Evolutionary conservation across 2,888 invertebrate species (phyloP).

Genomic region (Zele albiditarsus): DNA sequence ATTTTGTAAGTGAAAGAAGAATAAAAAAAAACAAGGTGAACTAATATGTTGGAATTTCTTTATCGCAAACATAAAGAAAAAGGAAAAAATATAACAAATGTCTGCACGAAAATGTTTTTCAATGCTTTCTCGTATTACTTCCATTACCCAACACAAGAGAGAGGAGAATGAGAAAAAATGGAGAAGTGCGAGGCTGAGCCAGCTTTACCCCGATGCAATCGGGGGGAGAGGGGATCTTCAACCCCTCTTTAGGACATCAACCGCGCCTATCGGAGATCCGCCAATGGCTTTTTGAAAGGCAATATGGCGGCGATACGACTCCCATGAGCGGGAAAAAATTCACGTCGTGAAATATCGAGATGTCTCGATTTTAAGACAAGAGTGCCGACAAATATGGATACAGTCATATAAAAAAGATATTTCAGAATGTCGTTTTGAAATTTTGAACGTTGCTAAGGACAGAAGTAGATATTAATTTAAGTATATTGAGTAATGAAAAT

Average conservation of each 20-base stretch:
- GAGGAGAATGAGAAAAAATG: not conserved
- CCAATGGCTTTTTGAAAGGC: slow-evolving; percentile 27
- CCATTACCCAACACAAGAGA: not conserved
- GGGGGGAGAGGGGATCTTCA: not conserved
- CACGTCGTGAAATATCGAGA: not conserved
- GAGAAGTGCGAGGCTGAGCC: not conserved
- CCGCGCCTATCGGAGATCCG: slow-evolving; percentile 19
- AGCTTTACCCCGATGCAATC: slow-evolving; percentile 18
- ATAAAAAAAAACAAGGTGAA: not conserved
- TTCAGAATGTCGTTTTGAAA: not conserved
- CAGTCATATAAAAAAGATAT: not conserved
- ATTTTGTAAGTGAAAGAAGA: not conserved
- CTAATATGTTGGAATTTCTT: slow-evolving; percentile 13
- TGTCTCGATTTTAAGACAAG: slow-evolving; percentile 2
- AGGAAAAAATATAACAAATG: not conserved
- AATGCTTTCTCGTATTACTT: slow-evolving; percentile 27
- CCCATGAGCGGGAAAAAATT: slow-evolving; percentile 26
- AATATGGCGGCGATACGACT: slow-evolving; percentile 25
- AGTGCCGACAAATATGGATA: not conserved
- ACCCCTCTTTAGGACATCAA: slow-evolving; percentile 24
- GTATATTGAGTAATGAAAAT: not conserved
- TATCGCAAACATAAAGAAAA: not conserved
- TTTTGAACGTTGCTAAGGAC: not conserved
- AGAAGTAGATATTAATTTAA: not conserved
- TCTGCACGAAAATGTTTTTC: slow-evolving; percentile 24